phyloP scores from a whole-genome alignment of 2,113 vertebrate species.

The Scomber japonicus region DNA sequence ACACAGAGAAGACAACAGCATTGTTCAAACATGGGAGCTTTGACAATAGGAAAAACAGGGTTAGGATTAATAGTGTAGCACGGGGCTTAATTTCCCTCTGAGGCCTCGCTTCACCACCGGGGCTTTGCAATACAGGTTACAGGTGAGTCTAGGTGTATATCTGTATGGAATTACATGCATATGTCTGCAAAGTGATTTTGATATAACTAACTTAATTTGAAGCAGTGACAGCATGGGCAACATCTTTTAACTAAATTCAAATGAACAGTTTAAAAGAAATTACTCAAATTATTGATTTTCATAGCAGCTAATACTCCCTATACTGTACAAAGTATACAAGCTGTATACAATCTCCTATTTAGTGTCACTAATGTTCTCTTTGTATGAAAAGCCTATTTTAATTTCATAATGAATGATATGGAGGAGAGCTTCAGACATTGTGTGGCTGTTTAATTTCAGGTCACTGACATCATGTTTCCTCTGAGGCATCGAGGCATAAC shows the following conservation, averaged over 20 bases:
- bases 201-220: not conserved
- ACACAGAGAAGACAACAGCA: constrained; percentile 96
- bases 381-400: constrained; percentile 9
- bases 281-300: not conserved
- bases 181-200: constrained; percentile 2
- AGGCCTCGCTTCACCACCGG: constrained; percentile 32
- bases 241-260: constrained; percentile 8
- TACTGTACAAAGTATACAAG: not conserved
- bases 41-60: constrained; percentile 85
- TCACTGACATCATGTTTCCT: constrained; percentile 49
- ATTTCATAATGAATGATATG: constrained; percentile 27
- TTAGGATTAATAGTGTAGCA: constrained; percentile 81
- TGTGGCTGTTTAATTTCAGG: constrained; percentile 36
- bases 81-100: constrained; percentile 63
- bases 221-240: not conserved
- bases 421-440: constrained; percentile 15
- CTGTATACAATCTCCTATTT: not conserved
- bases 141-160: constrained; percentile 22
- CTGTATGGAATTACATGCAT: constrained; percentile 9
- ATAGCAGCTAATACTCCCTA: not conserved
- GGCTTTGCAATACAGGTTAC: constrained; percentile 55
- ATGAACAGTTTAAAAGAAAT: not conserved
- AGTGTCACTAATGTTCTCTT: not conserved
- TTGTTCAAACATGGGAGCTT: constrained; percentile 91
- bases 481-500: constrained; percentile 35